These are phyloP conservation scores for Esox lucius DNA, from an alignment of 2,797 vertebrate species.

Conservation along the genomic window DNA sequence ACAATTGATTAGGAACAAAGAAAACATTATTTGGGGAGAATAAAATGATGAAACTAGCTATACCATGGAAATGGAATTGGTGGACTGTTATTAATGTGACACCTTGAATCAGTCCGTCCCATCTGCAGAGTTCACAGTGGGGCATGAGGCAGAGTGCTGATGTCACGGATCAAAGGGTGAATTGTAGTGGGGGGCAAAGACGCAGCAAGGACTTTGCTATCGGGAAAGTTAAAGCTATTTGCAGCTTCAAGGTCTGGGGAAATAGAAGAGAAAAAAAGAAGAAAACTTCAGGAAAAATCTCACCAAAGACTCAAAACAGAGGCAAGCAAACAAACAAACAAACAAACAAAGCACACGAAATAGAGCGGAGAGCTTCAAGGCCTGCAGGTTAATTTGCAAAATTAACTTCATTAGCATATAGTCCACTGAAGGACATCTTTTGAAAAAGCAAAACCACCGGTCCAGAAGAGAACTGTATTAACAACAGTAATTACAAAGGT, in stretches of 20 bases:
- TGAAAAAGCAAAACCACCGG: constrained; percentile 16
- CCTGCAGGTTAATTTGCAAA: constrained; percentile 55
- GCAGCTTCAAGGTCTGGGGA: constrained; percentile 62
- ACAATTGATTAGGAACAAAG: constrained; percentile 16
- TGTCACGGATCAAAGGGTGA: constrained; percentile 48
- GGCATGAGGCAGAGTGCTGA: constrained; percentile 23
- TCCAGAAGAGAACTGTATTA: constrained; percentile 44
- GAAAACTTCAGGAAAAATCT: constrained; percentile 60
- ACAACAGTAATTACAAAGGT: constrained; percentile 30
- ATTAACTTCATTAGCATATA: constrained; percentile 57
- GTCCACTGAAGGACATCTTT: constrained; percentile 53
- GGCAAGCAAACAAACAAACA: constrained; percentile 61
- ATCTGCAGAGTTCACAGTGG: constrained; percentile 38
- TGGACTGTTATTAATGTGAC: constrained; percentile 32
- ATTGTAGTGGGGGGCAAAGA: constrained; percentile 35
- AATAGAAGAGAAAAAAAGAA: constrained; percentile 39
- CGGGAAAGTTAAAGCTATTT: constrained; percentile 76
- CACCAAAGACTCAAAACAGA: constrained; percentile 43
- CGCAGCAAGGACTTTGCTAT: constrained; percentile 59
- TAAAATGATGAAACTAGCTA: constrained; percentile 11
- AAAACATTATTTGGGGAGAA: constrained; percentile 24
- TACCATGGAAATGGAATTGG: constrained; percentile 20
- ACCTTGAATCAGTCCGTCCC: constrained; percentile 42
- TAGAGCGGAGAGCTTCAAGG: constrained; percentile 49
- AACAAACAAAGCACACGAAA: constrained; percentile 35